These are phyloP conservation scores for Aelia acuminata DNA, from an alignment of 2,888 invertebrate species.

Conservation along the genomic window DNA sequence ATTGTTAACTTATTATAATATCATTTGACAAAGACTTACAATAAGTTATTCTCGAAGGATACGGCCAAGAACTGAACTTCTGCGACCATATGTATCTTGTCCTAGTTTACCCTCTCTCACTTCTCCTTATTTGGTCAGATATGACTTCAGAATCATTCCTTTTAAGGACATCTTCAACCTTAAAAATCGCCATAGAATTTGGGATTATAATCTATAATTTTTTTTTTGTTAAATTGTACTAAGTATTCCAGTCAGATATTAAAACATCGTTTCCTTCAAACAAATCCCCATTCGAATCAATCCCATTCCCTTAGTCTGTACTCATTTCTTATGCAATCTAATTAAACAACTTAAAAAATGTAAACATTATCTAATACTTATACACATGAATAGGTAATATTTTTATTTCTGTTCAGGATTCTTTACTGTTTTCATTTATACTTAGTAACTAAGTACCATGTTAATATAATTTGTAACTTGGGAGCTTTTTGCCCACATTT, in stretches of 20 bases:
- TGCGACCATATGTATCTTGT: slow-evolving; percentile 11
- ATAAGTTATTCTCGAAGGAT: not conserved
- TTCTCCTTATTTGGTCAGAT: slow-evolving; percentile 51
- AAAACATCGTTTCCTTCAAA: not conserved
- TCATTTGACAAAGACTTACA: not conserved
- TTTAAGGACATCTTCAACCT: slow-evolving; percentile 29
- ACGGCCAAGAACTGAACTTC: slow-evolving; percentile 47
- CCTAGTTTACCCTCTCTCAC: slow-evolving; percentile 52
- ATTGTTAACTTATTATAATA: not conserved
- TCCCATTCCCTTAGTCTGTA: too few relatives aligned
- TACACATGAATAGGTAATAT: too few relatives aligned
- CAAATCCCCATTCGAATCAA: too few relatives aligned
- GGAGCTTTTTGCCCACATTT: slow-evolving; percentile 2
- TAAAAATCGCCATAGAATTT: not conserved
- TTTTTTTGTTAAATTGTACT: not conserved
- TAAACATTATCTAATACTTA: too few relatives aligned
- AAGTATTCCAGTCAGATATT: not conserved
- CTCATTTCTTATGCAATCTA: too few relatives aligned
- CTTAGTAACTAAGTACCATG: not conserved
- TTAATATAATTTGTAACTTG: not conserved
- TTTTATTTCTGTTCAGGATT: too few relatives aligned
- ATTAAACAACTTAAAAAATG: too few relatives aligned
- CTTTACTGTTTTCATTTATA: not conserved
- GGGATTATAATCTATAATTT: not conserved
- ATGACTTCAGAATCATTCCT: not conserved